Base-by-base conservation (phyloP, 2,113 vertebrate species). In the Pomatorhinus ruficollis region DNA sequence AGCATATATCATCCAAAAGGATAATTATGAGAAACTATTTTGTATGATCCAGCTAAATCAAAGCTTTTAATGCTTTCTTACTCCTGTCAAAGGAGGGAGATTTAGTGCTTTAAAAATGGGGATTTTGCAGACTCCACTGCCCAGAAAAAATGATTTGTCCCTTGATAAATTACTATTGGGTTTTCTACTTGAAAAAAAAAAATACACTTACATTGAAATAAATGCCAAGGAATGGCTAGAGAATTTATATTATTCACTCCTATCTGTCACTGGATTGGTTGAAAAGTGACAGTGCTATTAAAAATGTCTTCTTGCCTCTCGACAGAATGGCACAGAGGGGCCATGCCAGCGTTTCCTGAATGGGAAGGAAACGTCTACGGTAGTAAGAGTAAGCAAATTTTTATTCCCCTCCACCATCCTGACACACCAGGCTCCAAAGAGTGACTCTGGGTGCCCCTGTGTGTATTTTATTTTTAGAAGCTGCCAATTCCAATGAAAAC, bases 21-120 rank as follows among this genome's bases (percentile, higher is more conserved):
- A 98, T 98, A 98, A 98, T 98, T 98, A 98, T 98, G 98, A 98
- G 98, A 98, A 98, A 98, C 98, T 98, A 98, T 98, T 98, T 98
- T 98, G 98, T 98, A 97, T 98, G 98, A 98, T 98, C 98, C 97
- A 96, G 98, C 98, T 98, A 98, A 98, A 98, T 98, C 98, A 98
- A 98, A 98, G 97, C 98, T 98, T 98, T 98, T 98, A 98, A 98
- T 98, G 98, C 98, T 98, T 98, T 98, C 98, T 98, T 98, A 98
- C 97, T 97, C 96, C 98, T 98, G 98, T 98, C 98, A 98, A 98
- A 98, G 96, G 94, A 97, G 86, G 93, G 97, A 98, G 98, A 98
- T 98, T 98, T 98, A 98, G 95, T 97, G 95, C 97, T 96, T 98
- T 98, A 98, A 98, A 98, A 98, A 98, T 98, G 97, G 97, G 97